These are phyloP conservation scores for Heteronetta atricapilla DNA, from an alignment of 2,113 vertebrate genomes.

Conservation along the genomic window DNA sequence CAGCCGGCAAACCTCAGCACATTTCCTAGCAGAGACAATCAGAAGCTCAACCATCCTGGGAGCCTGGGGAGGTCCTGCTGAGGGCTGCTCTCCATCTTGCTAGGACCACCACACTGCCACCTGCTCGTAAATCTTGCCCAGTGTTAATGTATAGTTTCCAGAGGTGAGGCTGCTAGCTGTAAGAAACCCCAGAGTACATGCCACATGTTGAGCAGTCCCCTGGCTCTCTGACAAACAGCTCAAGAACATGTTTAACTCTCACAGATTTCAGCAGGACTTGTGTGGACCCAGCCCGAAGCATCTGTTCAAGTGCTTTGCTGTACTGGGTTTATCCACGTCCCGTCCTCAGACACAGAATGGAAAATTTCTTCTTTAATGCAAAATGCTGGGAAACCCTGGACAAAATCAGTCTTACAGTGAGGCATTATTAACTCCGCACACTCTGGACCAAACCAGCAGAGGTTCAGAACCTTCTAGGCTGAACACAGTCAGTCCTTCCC, in stretches of 20 bases:
- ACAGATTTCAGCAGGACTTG: neutral
- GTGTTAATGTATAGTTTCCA: neutral
- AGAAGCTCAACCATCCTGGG: fast-evolving
- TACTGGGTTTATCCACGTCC: neutral
- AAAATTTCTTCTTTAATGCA: neutral
- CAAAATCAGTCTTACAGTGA: neutral
- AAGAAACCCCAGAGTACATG: fast-evolving
- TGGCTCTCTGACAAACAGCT: neutral
- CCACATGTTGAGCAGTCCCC: neutral
- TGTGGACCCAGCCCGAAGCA: neutral
- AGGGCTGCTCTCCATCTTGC: neutral
- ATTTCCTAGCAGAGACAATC: fast-evolving
- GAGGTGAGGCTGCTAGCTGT: neutral
- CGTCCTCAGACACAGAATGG: neutral
- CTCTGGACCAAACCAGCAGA: neutral
- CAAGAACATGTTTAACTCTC: neutral
- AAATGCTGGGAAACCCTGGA: neutral
- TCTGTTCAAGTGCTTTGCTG: neutral
- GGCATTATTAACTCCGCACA: neutral
- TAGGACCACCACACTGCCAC: neutral
- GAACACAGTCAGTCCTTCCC: neutral
- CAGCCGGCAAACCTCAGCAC: neutral
- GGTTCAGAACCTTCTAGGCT: neutral
- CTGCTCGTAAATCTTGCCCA: neutral
- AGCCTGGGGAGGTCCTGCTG: neutral